Evolutionary conservation across 2,888 invertebrate species (phyloP).

Genomic region (Chrysolina haemoptera): DNA sequence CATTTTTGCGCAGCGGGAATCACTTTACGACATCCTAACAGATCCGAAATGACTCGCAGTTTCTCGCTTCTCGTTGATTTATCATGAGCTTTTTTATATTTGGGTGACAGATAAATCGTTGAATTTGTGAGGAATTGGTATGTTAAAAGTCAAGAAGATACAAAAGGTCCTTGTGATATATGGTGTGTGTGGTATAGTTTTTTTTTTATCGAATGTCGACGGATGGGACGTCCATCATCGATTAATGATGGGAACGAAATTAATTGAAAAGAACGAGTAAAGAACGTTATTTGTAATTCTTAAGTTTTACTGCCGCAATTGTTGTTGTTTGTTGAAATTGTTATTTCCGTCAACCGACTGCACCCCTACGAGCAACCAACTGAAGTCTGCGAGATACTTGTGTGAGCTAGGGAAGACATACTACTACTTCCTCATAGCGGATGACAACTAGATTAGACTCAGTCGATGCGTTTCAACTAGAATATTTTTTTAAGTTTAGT

Average conservation of each 20-base stretch:
- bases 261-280: background rate
- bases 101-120: conserved; percentile 30
- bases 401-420: too few species aligned
- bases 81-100: conserved; percentile 51
- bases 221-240: background rate
- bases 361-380: too few species aligned
- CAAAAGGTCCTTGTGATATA: conserved; percentile 4
- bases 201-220: conserved; percentile 2
- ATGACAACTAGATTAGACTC: background rate
- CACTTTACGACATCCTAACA: conserved; percentile 55
- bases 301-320: too few species aligned
- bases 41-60: conserved; percentile 57
- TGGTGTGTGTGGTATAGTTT: background rate
- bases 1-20: conserved; percentile 55
- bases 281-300: background rate
- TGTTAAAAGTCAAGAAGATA: conserved; percentile 11
- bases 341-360: too few species aligned
- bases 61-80: conserved; percentile 48
- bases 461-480: background rate
- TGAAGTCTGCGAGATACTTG: too few species aligned
- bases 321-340: too few species aligned
- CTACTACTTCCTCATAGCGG: too few species aligned
- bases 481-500: too few species aligned
- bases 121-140: conserved; percentile 28
- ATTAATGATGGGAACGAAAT: background rate